Conservation (phyloP, 53 echinoderm and acorn worm species). For the Antedon mediterranea region DNA sequence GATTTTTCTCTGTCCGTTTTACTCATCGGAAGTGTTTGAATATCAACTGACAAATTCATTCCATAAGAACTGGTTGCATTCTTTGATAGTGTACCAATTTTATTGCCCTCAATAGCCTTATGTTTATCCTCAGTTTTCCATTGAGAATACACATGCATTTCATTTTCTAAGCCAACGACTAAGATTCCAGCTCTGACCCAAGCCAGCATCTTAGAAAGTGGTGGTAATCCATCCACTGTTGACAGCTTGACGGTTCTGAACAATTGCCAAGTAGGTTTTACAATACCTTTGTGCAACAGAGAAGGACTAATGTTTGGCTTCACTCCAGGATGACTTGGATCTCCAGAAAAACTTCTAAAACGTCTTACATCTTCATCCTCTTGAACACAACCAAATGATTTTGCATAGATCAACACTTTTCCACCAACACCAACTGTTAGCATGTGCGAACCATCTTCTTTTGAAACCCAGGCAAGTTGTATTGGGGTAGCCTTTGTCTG, state of each 20-base stretch:
- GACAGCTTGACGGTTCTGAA: slow-evolving; percentile 53
- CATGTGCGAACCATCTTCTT: slow-evolving; percentile 89
- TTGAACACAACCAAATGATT: background rate
- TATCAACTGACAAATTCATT: slow-evolving; percentile 48
- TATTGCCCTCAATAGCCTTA: background rate
- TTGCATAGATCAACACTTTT: slow-evolving; percentile 68
- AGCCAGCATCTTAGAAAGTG: slow-evolving; percentile 85
- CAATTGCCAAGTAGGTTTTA: slow-evolving; percentile 58
- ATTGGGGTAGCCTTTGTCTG: slow-evolving; percentile 36
- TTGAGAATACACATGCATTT: slow-evolving; percentile 97
- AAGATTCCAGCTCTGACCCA: slow-evolving; percentile 97
- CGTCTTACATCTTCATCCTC: slow-evolving; percentile 2
- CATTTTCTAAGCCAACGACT: slow-evolving; percentile 83
- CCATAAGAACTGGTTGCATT: slow-evolving; percentile 12
- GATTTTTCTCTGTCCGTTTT: slow-evolving; percentile 87
- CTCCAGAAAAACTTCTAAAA: slow-evolving; percentile 27
- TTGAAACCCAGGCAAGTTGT: slow-evolving; percentile 85
- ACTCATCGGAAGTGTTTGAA: slow-evolving; percentile 72
- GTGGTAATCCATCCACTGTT: slow-evolving; percentile 75
- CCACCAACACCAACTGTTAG: slow-evolving; percentile 78
- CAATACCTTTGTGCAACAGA: slow-evolving; percentile 37
- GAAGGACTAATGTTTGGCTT: slow-evolving; percentile 24
- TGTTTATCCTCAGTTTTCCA: slow-evolving; percentile 40
- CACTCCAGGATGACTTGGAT: slow-evolving; percentile 13
- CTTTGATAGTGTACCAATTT: slow-evolving; percentile 7